Base-by-base conservation (phyloP, 2,113 vertebrate genomes). In the Oreotragus oreotragus region DNA sequence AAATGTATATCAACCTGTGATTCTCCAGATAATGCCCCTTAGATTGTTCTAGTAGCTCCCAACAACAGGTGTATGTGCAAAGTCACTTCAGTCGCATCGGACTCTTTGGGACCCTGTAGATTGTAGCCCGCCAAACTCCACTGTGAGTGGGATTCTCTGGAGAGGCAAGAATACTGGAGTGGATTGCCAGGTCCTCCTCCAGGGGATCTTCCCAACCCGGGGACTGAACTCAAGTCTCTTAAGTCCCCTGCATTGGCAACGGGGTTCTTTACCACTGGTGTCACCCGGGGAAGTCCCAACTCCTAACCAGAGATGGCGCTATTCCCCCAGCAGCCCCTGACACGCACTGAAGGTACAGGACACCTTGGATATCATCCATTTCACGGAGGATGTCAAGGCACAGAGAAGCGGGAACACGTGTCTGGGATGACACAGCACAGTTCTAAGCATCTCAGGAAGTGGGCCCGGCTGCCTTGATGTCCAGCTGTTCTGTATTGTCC, bases 1-100 rank as follows among this genome's bases (percentile, higher is more conserved):
- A 53, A 36, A 21, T 7, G 43, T 19, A 13, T 3, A 17, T 0
- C 0, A 27, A n/a, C 55, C 4, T 0, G 9, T 5, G 28, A 15
- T 28, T 5, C 27, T 55, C 66, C 70, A 47, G 57, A 49, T 1
- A 12, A 25, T 0, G 0, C 10, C 12, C 14, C 51, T 23, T 16
- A 3, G 84, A 16, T 21, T 30, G 21, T 70, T 36, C 92, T 13
- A 12, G 19, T 0, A 13, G 55, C 19, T 64, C 8, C 76, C 3
- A 60, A 64, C 27, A 21, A 23, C 23, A 17, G 15, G 39, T 8
- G 39, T 76, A 13, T 27, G 12, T 7, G 12, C 39, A 27, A 76
- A 27, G 39, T 43, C 36, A 7, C 36, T 76, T 43, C 70, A 27
- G 70, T 76, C 4, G 1, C 12, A 12, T 43, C 6, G 0, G 12